Percentiles rank a stretch among this genome's conserved stretches.
Conservation (phyloP, 2,797 vertebrate species). For the Nyctalus aviator region DNA sequence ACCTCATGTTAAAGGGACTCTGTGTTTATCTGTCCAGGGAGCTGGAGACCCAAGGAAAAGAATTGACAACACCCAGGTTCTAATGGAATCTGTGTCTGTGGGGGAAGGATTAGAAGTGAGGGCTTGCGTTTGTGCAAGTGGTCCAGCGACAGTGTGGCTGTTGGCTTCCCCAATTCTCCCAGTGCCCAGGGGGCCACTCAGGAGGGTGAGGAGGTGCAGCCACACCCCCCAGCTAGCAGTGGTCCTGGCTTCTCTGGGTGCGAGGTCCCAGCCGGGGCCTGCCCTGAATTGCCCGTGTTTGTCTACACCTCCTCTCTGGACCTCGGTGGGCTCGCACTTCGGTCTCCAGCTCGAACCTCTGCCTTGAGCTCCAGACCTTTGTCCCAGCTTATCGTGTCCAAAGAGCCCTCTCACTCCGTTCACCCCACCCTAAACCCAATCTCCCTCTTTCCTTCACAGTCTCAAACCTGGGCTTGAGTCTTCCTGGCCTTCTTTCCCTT, state of each 20-base stretch:
- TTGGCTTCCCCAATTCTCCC: not conserved
- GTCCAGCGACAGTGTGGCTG: not conserved
- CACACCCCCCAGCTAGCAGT: not conserved
- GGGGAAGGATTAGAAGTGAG: not conserved
- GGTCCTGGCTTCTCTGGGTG: not conserved
- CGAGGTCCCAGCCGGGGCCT: not conserved
- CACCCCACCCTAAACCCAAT: not conserved
- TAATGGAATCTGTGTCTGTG: not conserved
- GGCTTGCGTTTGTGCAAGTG: not conserved
- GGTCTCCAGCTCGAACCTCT: not conserved
- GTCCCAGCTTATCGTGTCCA: not conserved
- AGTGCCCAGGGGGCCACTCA: not conserved
- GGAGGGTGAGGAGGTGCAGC: accelerated
- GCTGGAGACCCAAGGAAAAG: not conserved
- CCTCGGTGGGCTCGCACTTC: not conserved
- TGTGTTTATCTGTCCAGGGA: not conserved
- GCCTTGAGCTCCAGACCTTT: not conserved
- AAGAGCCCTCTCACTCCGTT: not conserved
- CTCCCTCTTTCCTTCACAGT: not conserved
- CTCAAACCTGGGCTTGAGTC: not conserved
- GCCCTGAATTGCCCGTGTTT: not conserved
- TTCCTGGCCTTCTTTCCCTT: not conserved
- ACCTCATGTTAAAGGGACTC: not conserved
- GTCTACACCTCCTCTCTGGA: not conserved
- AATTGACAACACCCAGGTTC: not conserved